A percentile compares a stretch with the other conserved stretches of the same genome.
Conservation (phyloP, 2,888 invertebrate species). For the Ferdinandea cuprea region DNA sequence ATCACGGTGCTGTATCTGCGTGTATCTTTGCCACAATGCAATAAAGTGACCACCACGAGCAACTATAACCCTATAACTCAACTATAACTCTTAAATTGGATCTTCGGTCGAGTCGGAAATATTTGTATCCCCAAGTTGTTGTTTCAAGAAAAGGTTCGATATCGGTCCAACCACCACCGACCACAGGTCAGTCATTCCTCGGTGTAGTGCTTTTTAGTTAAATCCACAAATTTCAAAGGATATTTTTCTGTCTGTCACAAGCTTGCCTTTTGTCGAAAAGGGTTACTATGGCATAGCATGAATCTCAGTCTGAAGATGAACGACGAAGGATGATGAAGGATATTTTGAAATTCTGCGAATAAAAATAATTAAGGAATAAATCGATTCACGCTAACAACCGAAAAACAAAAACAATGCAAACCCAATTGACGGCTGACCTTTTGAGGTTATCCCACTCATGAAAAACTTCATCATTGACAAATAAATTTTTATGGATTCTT, state of each 20-base stretch:
- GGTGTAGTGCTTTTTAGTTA: slow-evolving; percentile 30
- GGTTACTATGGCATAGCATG: slow-evolving; percentile 24
- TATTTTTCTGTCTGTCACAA: slow-evolving; percentile 40
- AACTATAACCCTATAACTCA: too few species aligned
- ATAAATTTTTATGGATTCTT: too few species aligned
- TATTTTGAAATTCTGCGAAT: slow-evolving; percentile 31
- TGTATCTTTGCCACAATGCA: too few species aligned
- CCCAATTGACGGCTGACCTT: slow-evolving; percentile 10
- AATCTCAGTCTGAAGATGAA: slow-evolving; percentile 16
- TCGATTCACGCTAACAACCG: slow-evolving; percentile 50
- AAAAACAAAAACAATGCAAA: slow-evolving; percentile 8
- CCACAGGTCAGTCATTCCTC: not conserved
- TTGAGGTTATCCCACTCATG: slow-evolving; percentile 8
- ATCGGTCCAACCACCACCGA: not conserved
- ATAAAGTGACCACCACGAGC: too few species aligned
- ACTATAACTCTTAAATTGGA: slow-evolving; percentile 73
- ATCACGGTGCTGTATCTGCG: too few species aligned
- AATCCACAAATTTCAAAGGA: slow-evolving; percentile 49
- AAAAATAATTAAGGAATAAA: slow-evolving; percentile 55
- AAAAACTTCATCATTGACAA: slow-evolving; percentile 17
- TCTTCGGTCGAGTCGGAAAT: slow-evolving; percentile 69
- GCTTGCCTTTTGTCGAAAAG: slow-evolving; percentile 37
- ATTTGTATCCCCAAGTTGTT: slow-evolving; percentile 44
- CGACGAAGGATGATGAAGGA: slow-evolving; percentile 46
- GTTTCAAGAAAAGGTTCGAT: not conserved